These are phyloP conservation scores for Nomada lathburiana DNA, from an alignment of 2,888 invertebrate species.

Conservation along the genomic window DNA sequence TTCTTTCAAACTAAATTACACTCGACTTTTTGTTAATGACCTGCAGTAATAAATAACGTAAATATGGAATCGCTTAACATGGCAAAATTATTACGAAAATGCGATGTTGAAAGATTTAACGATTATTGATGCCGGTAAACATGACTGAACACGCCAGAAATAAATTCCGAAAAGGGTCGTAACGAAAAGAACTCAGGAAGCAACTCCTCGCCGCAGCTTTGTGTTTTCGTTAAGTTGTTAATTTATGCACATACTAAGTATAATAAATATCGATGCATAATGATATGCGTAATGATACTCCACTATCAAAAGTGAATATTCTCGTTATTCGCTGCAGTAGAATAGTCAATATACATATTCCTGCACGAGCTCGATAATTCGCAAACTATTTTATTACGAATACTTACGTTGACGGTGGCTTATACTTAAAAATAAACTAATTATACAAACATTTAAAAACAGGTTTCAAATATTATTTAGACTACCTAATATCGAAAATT, in stretches of 20 bases:
- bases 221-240: background rate
- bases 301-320: background rate
- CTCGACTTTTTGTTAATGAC: too few species aligned
- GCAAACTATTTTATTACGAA: too few species aligned
- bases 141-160: background rate
- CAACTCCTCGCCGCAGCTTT: background rate
- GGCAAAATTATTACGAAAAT: background rate
- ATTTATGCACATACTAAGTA: background rate
- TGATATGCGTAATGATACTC: too few species aligned
- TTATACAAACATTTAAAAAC: too few species aligned
- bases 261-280: too few species aligned
- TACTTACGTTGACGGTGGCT: too few species aligned
- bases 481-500: too few species aligned
- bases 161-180: background rate
- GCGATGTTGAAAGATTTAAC: background rate
- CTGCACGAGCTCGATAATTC: too few species aligned
- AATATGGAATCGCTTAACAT: background rate
- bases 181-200: background rate
- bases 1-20: too few species aligned
- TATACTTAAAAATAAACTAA: too few species aligned
- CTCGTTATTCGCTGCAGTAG: background rate
- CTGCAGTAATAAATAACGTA: background rate
- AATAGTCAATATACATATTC: too few species aligned
- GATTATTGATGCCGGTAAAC: background rate
- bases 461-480: too few species aligned